Base-by-base conservation (phyloP, 2,797 vertebrate species). In the Smutsia temminckii region DNA sequence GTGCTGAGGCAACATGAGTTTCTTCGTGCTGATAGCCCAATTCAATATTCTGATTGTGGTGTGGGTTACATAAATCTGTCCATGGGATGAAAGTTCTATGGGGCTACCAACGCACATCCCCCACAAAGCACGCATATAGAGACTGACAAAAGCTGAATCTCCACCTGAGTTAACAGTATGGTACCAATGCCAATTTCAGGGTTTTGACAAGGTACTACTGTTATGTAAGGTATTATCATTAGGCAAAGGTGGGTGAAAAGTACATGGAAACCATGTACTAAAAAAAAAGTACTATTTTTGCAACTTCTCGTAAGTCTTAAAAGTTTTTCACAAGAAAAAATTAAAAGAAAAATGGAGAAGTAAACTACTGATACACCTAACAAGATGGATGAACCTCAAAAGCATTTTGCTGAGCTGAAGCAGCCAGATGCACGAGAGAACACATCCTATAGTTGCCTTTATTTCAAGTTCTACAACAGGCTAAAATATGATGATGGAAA, bases 401-500 rank as follows among this genome's bases (percentile, higher is more conserved):
- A 91, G 53, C 57, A 72, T 66, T 84, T 78, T 85, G 37, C 75
- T 71, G 64, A 91, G 32, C 46, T 85, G 84, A 84, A 61, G n/a
- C 57, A 77, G 69, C 18, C 46, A 90, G 61, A 95, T 10, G 42
- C 72, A 49, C 49, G 78, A 92, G 46, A 42, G 27, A 42, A 34
- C 4, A 78, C 10, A 34, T 34, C 11, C 8, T 78, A 32, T 27
- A 57, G 34, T 49, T 63, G 17, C 57, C 40, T 74, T 85, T 90
- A 74, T 93, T 85, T 85, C 53, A 90, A 78, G 32, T 77, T 89
- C 85, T 75, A 75, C 83, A 94, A 89, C 18, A 85, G 59, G 34
- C 53, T 71, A 72, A 86, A 89, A 61, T 14, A 86, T 4, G 17
- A 46, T 8, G 17, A 86, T 77, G 64, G 29, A 90, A 79, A 74